These are phyloP conservation scores for Eulithis prunata DNA, from an alignment of 2,888 invertebrate genomes.

Conservation along the genomic window DNA sequence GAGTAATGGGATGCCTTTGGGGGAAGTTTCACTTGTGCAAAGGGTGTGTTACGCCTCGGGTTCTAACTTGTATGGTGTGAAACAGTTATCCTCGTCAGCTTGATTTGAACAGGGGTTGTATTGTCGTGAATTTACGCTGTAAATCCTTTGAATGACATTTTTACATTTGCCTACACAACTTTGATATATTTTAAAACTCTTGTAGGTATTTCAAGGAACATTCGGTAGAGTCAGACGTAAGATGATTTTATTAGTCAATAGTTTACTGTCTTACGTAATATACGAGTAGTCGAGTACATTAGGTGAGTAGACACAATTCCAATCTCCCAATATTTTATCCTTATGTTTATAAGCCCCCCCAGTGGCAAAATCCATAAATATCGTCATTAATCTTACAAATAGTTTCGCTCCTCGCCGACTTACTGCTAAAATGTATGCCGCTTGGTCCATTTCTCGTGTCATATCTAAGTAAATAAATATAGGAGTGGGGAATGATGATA, in stretches of 20 bases:
- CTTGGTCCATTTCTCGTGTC: conserved; percentile 42
- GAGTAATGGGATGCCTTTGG: conserved; percentile 28
- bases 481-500: conserved; percentile 54
- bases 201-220: no score
- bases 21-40: conserved; percentile 33
- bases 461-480: conserved; percentile 50
- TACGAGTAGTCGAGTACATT: no score
- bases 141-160: not conserved
- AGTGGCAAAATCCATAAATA: conserved; percentile 18
- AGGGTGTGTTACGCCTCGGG: conserved; percentile 28
- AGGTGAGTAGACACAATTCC: not conserved
- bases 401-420: conserved; percentile 37
- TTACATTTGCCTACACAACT: no score
- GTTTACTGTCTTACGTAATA: no score
- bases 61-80: conserved; percentile 19
- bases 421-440: conserved; percentile 39
- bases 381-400: conserved; percentile 35
- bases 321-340: conserved; percentile 21
- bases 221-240: no score
- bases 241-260: no score
- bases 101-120: conserved; percentile 23
- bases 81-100: conserved; percentile 25
- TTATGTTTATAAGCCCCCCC: conserved; percentile 17
- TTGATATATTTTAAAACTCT: no score
- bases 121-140: conserved; percentile 8